Conservation (phyloP, 2,888 invertebrate genomes). For the Ctena decussata region DNA sequence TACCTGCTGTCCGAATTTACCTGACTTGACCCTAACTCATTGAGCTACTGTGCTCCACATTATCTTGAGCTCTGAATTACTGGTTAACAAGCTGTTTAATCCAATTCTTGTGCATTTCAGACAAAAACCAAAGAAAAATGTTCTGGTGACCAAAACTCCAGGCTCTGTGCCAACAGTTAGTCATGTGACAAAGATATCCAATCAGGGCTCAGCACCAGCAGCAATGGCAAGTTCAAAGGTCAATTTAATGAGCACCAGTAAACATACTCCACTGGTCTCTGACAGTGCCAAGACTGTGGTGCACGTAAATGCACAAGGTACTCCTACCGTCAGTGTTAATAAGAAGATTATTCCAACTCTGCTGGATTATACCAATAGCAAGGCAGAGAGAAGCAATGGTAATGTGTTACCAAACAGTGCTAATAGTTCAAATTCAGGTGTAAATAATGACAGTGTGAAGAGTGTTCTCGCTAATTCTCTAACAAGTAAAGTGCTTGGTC, state of each 20-base stretch:
- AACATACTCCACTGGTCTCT: conserved; percentile 20
- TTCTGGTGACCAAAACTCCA: conserved; percentile 65
- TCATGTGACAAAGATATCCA: conserved; percentile 15
- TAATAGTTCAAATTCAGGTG: neutral
- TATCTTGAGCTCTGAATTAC: no score
- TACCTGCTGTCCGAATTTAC: no score
- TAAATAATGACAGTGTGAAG: neutral
- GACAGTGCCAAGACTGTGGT: conserved; percentile 25
- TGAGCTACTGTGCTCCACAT: no score
- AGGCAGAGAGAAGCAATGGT: neutral
- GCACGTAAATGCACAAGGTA: conserved; percentile 12
- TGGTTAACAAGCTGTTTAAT: no score
- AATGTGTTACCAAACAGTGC: neutral
- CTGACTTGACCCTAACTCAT: no score
- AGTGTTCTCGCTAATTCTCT: neutral
- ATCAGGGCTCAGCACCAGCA: conserved; percentile 37
- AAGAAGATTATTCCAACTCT: conserved; percentile 58
- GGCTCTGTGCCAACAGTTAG: conserved; percentile 42
- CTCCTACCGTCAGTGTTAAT: conserved; percentile 17
- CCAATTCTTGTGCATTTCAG: conserved; percentile 53
- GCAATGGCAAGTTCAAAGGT: conserved; percentile 34
- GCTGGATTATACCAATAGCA: conserved; percentile 61
- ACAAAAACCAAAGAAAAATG: conserved; percentile 73
- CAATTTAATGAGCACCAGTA: conserved; percentile 3
- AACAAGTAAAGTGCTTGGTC: conserved; percentile 16